phyloP scores from a whole-genome alignment of 1,140 invertebrate species.

The Elymnias hypermnestra region DNA sequence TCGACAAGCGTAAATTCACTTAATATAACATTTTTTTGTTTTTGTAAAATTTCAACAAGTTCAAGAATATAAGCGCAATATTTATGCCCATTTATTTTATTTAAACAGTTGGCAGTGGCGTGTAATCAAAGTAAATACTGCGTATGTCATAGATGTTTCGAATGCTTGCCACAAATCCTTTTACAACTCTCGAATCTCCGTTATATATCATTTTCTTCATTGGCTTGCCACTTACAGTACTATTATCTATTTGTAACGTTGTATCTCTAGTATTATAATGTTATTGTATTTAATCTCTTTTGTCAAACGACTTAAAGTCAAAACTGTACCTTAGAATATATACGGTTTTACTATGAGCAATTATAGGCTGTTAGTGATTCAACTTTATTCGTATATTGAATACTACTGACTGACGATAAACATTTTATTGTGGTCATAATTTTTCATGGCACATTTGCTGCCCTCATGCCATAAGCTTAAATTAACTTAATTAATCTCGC shows the following conservation, averaged over 20 bases:
- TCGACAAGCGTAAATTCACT: no score
- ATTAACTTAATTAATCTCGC: constrained; percentile 13
- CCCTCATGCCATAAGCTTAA: constrained; percentile 3
- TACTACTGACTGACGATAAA: not conserved
- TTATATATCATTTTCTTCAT: no score
- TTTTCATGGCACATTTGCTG: not conserved
- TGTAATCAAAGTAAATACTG: not conserved
- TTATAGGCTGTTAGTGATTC: not conserved
- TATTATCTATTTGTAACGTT: no score
- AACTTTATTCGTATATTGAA: not conserved
- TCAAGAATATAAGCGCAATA: not conserved
- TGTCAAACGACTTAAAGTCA: no score
- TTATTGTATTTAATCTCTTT: no score
- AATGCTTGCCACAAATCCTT: not conserved
- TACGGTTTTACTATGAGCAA: not conserved
- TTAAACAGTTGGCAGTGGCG: constrained; percentile 9
- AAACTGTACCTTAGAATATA: no score
- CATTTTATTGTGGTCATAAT: constrained; percentile 2
- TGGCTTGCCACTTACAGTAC: no score
- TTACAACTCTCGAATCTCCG: not conserved
- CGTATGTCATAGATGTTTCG: no score
- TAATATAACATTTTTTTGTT: no score
- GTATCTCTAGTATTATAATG: no score
- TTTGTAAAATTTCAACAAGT: not conserved
- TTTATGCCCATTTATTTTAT: not conserved